phyloP scores from a whole-genome alignment of 2,797 vertebrate genomes.

The Sardinella longiceps region DNA sequence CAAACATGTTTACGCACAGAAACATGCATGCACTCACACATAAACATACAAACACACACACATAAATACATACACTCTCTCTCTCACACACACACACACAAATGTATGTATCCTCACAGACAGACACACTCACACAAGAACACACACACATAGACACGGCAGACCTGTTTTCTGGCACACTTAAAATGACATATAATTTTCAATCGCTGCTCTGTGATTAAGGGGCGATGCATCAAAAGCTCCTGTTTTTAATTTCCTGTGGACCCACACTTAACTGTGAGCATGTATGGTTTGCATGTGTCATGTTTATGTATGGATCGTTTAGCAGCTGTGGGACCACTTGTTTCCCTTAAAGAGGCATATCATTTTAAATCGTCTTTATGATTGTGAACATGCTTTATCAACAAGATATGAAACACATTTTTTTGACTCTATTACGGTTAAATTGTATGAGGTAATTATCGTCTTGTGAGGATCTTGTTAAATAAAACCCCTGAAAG shows the following conservation, averaged over 20 bases:
- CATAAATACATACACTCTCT: neutral
- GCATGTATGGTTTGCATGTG: constrained; percentile 5
- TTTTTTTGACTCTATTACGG: neutral
- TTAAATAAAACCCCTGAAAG: neutral
- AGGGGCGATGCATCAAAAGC: neutral
- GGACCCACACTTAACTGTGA: neutral
- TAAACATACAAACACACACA: neutral
- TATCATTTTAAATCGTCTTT: neutral
- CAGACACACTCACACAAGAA: neutral
- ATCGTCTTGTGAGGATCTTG: neutral
- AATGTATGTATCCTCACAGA: too few relatives aligned
- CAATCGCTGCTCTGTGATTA: neutral
- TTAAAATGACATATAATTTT: constrained; percentile 8
- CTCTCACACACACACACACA: neutral
- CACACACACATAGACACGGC: neutral
- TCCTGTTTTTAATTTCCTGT: neutral
- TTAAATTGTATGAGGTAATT: neutral
- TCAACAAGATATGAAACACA: too few relatives aligned
- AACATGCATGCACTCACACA: neutral
- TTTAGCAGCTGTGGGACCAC: neutral
- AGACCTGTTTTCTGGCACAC: neutral
- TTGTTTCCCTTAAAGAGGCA: neutral
- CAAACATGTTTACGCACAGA: neutral
- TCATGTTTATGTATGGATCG: neutral
- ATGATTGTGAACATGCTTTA: neutral